A percentile compares a stretch with the other conserved stretches of the same genome.
These are phyloP conservation scores for zebrafish (Danio rerio) DNA, from an alignment of 2,113 vertebrate species.

Conservation along the genomic window GRCz12tu NC_133185.1:37919001-37919500, in stretches of 20 bases:
- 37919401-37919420: conserved; percentile 4
- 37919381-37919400: not conserved
- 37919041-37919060: conserved; percentile 22
- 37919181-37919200: conserved; percentile 36
- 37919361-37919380: conserved; percentile 19
- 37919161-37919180: conserved; percentile 37
- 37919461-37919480: conserved; percentile 8
- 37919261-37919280: conserved; percentile 28
- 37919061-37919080: conserved; percentile 29
- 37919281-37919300: conserved; percentile 31
- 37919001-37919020: conserved; percentile 29
- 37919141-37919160: conserved; percentile 10
- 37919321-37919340: not conserved
- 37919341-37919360: not conserved
- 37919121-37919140: conserved; percentile 16
- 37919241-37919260: conserved; percentile 43
- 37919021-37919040: conserved; percentile 31
- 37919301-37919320: conserved; percentile 24
- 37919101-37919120: conserved; percentile 19
- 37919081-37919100: conserved; percentile 1
- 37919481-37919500: too few relatives aligned
- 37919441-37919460: conserved; percentile 21
- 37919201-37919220: conserved; percentile 18
- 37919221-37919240: conserved; percentile 3
- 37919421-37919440: conserved; percentile 16